Base-by-base conservation (phyloP, 2,797 vertebrate genomes). In the Phrynocephalus forsythii region DNA sequence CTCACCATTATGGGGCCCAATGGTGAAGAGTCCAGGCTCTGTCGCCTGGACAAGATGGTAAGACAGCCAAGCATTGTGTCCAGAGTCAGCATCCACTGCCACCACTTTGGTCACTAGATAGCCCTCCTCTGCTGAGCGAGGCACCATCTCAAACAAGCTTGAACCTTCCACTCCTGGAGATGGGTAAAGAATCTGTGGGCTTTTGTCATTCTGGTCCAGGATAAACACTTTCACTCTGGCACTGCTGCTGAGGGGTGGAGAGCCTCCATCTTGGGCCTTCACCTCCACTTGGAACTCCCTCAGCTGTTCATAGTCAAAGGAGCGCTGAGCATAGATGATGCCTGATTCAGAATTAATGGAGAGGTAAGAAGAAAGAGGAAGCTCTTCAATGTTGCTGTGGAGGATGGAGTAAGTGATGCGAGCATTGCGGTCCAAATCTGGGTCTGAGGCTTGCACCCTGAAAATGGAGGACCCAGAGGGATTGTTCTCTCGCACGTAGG, bases 31-130 rank as follows among this genome's bases (percentile, higher is more conserved):
- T 6, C 95, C 95, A 24, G 94, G 95, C 60, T 95, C 96, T 86
- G 92, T 94, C 71, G 94, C 92, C 92, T 97, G 97, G 86, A 96
- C 88, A 24, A 97, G 95, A 94, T 97, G 96, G 95, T 97, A 97
- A 67, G 96, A 97, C 79, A 98, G 96, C 96, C 96, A 97, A 88
- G 97, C 96, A 79, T 97, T 97, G 91, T 97, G 97, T 91, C 97
- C 97, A 4, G 97, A 97, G 93, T 97, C 97, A 90, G 94, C 94
- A 94, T 98, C 97, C 63, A 97, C 97, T 13, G 96, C 96, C 79
- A 96, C 94, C 7, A 97, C 95, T 85, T 97, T 96, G 33, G 95
- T 95, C 52, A 97, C 95, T 38, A 88, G 82, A 28, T 88, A 88
- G 8, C 71, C 73, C 44, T 48, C 69, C n/a, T 83, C 56, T 3